Evolutionary conservation across 2,888 invertebrate genomes (phyloP), one percentile per base, ranked within the genome.

Genomic region (Drosophila meridionalis): DNA sequence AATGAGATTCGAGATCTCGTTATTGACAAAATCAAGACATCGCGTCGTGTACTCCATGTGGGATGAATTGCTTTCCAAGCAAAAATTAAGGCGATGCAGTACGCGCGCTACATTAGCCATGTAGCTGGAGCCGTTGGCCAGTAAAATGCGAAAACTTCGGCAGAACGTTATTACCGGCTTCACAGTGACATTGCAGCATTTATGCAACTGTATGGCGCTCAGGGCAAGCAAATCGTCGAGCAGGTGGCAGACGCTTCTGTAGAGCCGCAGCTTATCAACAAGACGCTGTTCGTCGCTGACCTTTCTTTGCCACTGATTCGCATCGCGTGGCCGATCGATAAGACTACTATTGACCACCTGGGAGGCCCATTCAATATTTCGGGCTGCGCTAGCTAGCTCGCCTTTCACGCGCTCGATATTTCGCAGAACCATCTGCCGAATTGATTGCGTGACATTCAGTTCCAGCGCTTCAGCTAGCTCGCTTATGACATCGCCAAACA

Each of bases 121-220:
- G 20, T 82, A 77, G 32, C 73, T 78, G 32, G 90, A 75, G 0
- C 86, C 79, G 50, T 89, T 83, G 0, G 79, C 79, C 6, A 92
- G 57, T 4, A 91, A 52, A 26, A 76, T 64, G 8, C 77, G 82
- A 11, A 89, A 73, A 60, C 73, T 87, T 9, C 73, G 82, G 55
- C 91, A 92, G 8, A 92, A 43, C 11, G 90, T 85, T 55, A 77
- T 63, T 11, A 85, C 82, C 11, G 91, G 91, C 45, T 83, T 91
- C 50, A 92, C 85, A 0, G 83, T 87, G 20, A 92, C 86, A 69
- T 89, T 90, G 61, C 92, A 92, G 36, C 92, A 92, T 8, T 74
- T 78, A 5, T 84, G 81, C 14, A 91, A 65, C 53, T 91, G 82
- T 5, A 73, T 64, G 2, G 83, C 73, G 36, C 85, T 87, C 4